Conservation (phyloP, 2,888 invertebrate species). For the Willowsia nigromaculata region DNA sequence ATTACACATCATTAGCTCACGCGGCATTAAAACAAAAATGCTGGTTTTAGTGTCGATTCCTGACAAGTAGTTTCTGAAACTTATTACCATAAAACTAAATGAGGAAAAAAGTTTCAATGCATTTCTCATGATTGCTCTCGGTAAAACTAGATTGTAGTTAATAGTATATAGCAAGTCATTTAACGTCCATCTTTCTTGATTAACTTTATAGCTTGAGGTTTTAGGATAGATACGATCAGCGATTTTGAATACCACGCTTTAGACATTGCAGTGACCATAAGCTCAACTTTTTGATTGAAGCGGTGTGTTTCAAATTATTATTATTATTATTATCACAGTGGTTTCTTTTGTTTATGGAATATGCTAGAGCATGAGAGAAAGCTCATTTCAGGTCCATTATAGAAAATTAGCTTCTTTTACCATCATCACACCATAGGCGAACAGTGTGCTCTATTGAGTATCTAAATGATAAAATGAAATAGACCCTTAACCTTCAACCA, state of each 20-base stretch:
- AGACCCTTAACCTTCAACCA: conserved; percentile 65
- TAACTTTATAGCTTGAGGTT: background rate
- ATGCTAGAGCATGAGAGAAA: conserved; percentile 20
- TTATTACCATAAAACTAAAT: conserved; percentile 7
- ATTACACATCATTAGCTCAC: conserved; percentile 23
- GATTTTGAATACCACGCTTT: background rate
- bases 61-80: background rate
- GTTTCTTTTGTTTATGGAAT: conserved; percentile 47
- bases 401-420: conserved; percentile 61
- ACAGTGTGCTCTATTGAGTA: background rate
- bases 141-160: background rate
- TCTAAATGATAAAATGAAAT: conserved; percentile 52
- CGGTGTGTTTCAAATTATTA: background rate
- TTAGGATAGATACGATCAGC: background rate
- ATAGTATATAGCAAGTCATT: background rate
- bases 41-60: background rate
- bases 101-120: background rate
- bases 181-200: background rate
- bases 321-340: background rate
- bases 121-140: background rate
- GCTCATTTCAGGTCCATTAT: conserved; percentile 63
- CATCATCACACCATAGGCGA: background rate
- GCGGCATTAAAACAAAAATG: background rate
- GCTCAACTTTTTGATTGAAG: conserved; percentile 53
- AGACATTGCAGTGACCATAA: background rate